Evolutionary conservation across 2,888 invertebrate species (phyloP).

Genomic region (Melitaea athalia): DNA sequence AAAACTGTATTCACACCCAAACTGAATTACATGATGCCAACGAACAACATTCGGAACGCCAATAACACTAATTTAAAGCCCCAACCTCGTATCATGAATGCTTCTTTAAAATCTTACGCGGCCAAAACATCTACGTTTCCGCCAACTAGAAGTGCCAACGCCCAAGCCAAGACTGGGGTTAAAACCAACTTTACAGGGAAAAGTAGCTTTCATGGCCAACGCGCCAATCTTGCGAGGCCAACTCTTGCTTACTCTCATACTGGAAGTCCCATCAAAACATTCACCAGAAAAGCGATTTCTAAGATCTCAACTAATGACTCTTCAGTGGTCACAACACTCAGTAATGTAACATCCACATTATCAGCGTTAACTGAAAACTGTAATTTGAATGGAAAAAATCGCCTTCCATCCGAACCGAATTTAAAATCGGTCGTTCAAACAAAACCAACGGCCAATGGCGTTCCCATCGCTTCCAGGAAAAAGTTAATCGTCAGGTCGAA

Average conservation of each 20-base stretch:
- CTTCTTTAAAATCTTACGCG: slow-evolving; percentile 64
- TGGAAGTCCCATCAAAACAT: slow-evolving; percentile 67
- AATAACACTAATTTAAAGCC: slow-evolving; percentile 71
- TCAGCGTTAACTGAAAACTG: slow-evolving; percentile 76
- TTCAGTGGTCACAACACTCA: slow-evolving; percentile 53
- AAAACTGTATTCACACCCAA: slow-evolving; percentile 72
- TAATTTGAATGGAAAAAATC: slow-evolving; percentile 72
- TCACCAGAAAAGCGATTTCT: slow-evolving; percentile 62
- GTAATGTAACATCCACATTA: slow-evolving; percentile 70
- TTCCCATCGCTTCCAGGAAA: slow-evolving; percentile 56
- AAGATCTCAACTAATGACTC: slow-evolving; percentile 60
- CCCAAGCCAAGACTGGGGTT: slow-evolving; percentile 59
- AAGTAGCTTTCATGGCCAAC: slow-evolving; percentile 71
- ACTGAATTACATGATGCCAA: slow-evolving; percentile 75
- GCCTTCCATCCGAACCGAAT: slow-evolving; percentile 71
- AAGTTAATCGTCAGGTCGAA: slow-evolving; percentile 73
- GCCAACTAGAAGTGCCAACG: slow-evolving; percentile 74
- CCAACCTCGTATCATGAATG: slow-evolving; percentile 60
- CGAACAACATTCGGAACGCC: slow-evolving; percentile 71
- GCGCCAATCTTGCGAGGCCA: slow-evolving; percentile 73
- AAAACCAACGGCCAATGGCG: slow-evolving; percentile 54
- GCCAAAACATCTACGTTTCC: slow-evolving; percentile 76
- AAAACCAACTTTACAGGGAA: slow-evolving; percentile 58
- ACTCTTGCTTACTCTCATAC: slow-evolving; percentile 64
- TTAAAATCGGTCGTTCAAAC: slow-evolving; percentile 55